A percentile compares a stretch with the other conserved stretches of the same genome.
These are phyloP conservation scores for Sitta europaea DNA, from an alignment of 2,113 vertebrate genomes.

Conservation along the genomic window DNA sequence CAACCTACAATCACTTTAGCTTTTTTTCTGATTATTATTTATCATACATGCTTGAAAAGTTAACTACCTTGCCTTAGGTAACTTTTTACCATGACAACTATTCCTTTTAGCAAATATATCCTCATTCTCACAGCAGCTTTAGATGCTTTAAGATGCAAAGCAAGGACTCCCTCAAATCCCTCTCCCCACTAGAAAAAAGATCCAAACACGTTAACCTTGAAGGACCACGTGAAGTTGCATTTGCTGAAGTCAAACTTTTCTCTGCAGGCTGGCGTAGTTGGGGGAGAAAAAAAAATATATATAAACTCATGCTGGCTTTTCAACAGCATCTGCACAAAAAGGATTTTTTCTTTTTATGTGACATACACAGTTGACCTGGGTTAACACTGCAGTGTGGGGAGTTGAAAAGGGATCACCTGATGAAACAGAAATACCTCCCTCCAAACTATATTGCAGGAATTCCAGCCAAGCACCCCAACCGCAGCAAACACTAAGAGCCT, in stretches of 20 bases:
- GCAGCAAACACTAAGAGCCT: not conserved
- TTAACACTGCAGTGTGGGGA: not conserved
- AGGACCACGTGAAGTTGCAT: not conserved
- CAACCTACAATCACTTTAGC: not conserved
- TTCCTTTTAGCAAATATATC: not conserved
- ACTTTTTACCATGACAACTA: not conserved
- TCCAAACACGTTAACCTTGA: not conserved
- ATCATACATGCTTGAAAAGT: not conserved
- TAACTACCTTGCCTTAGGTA: not conserved
- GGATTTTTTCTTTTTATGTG: not conserved
- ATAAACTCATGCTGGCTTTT: not conserved
- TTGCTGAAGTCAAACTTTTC: not conserved
- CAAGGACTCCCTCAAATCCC: rapidly evolving
- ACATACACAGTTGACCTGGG: not conserved
- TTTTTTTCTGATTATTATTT: not conserved
- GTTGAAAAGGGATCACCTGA: slow-evolving; percentile 36
- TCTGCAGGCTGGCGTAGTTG: not conserved
- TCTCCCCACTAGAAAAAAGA: not conserved
- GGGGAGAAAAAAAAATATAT: not conserved
- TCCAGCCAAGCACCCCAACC: not conserved
- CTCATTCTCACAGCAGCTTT: not conserved
- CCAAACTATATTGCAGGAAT: not conserved
- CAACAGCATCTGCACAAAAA: not conserved
- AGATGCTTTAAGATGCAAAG: not conserved
- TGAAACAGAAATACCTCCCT: slow-evolving; percentile 1